A percentile compares a stretch with the other conserved stretches of the same genome.
Evolutionary conservation across 2,888 invertebrate species (phyloP).

Genomic region (Ctena decussata): DNA sequence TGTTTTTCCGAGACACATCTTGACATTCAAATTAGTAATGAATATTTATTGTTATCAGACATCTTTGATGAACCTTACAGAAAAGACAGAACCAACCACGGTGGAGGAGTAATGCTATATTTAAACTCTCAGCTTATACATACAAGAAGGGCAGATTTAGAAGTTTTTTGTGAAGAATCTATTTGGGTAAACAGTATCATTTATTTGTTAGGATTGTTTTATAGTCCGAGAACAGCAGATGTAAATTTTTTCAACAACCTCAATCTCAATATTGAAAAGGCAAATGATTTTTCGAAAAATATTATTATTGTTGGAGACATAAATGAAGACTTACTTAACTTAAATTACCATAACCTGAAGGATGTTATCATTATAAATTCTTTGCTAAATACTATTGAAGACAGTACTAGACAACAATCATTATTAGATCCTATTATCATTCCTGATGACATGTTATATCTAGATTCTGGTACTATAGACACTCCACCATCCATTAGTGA

Average conservation of each 20-base stretch:
- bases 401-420: not conserved
- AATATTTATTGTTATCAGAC: too few species aligned
- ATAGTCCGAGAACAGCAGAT: not conserved
- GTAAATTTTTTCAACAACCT: not conserved
- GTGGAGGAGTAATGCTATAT: not conserved
- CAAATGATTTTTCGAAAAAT: not conserved
- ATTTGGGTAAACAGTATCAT: not conserved
- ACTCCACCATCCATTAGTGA: too few species aligned
- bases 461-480: not conserved
- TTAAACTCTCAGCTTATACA: not conserved
- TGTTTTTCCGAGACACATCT: not conserved
- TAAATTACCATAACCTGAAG: not conserved
- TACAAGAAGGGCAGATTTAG: not conserved
- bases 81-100: conserved; percentile 10
- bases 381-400: not conserved
- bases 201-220: not conserved
- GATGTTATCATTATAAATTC: not conserved
- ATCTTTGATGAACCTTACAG: not conserved
- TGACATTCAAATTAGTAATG: too few species aligned
- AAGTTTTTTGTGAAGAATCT: not conserved
- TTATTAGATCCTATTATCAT: not conserved
- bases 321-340: not conserved
- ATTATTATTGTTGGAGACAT: not conserved
- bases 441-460: not conserved
- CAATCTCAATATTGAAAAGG: not conserved